Conservation (phyloP, 35 echinoderm and acorn worm genomes). For the Stichopus chloronotus region DNA sequence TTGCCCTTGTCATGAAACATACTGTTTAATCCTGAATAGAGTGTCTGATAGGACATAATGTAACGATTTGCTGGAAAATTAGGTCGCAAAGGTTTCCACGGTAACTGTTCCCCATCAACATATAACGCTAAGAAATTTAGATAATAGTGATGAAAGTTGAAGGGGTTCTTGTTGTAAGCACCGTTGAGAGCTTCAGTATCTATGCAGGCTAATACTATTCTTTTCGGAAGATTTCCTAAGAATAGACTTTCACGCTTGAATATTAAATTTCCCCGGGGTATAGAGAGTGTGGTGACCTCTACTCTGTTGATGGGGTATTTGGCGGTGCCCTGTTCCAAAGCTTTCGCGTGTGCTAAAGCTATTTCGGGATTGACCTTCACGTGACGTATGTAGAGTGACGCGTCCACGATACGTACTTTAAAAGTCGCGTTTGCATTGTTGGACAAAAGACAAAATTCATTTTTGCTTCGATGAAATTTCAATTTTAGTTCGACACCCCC, state of each 20-base stretch:
- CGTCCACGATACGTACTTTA: slow-evolving; percentile 49
- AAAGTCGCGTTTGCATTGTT: slow-evolving; percentile 1
- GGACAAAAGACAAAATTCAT: slow-evolving; percentile 48
- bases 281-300: slow-evolving; percentile 1
- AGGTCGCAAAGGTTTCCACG: slow-evolving; percentile 38
- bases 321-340: background rate
- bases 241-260: slow-evolving; percentile 27
- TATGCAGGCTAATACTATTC: slow-evolving; percentile 8
- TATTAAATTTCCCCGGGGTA: slow-evolving; percentile 24
- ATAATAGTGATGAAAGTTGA: slow-evolving; percentile 57
- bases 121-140: slow-evolving; percentile 63
- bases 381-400: slow-evolving; percentile 34
- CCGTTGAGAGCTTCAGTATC: slow-evolving; percentile 38
- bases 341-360: slow-evolving; percentile 19
- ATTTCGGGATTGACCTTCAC: background rate
- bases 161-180: slow-evolving; percentile 18
- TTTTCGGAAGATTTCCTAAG: slow-evolving; percentile 6
- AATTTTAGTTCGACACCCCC: slow-evolving; percentile 65
- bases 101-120: slow-evolving; percentile 36
- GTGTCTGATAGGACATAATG: slow-evolving; percentile 28
- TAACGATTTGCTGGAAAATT: slow-evolving; percentile 26
- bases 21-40: slow-evolving; percentile 34
- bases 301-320: slow-evolving; percentile 32
- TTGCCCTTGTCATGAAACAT: slow-evolving; percentile 31
- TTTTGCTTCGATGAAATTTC: slow-evolving; percentile 55